phyloP scores from a whole-genome alignment of 2,888 invertebrate species.

The Tetanocera ferruginea region DNA sequence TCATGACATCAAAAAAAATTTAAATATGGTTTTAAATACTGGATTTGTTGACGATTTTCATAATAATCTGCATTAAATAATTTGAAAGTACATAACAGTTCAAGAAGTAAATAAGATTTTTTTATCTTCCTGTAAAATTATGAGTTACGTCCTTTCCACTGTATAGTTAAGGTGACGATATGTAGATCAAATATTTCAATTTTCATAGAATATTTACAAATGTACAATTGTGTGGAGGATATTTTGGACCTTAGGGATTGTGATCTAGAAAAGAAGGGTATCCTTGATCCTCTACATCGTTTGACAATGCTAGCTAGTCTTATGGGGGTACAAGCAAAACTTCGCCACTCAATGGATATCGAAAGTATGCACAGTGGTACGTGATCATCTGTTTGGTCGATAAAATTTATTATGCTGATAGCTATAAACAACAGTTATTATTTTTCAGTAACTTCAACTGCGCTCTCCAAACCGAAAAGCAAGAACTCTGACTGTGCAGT shows the following conservation, averaged over 20 bases:
- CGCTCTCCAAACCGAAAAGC: slow-evolving; percentile 50
- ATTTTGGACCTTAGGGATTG: slow-evolving; percentile 67
- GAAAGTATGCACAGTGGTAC: slow-evolving; percentile 55
- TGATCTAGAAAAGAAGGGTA: slow-evolving; percentile 75
- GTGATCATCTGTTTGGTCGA: not conserved
- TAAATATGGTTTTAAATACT: too few species aligned
- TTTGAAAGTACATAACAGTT: too few species aligned
- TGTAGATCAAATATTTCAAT: not conserved
- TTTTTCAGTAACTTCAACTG: slow-evolving; percentile 44
- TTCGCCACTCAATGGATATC: slow-evolving; percentile 71
- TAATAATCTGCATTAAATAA: not conserved
- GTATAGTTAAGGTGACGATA: not conserved
- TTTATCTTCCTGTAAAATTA: too few species aligned
- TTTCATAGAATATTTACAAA: slow-evolving; percentile 56
- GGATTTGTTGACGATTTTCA: too few species aligned
- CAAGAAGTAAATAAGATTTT: too few species aligned
- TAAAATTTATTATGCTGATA: not conserved
- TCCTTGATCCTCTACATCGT: slow-evolving; percentile 76
- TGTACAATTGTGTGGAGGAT: slow-evolving; percentile 59
- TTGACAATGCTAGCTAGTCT: slow-evolving; percentile 77
- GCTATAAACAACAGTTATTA: not conserved
- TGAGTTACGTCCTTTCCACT: too few species aligned
- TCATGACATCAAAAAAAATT: too few species aligned
- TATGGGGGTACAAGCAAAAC: slow-evolving; percentile 75
- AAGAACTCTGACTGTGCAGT: slow-evolving; percentile 60